Conservation (phyloP, 2,113 vertebrate genomes). For the Microcebus ravelobensis region DNA sequence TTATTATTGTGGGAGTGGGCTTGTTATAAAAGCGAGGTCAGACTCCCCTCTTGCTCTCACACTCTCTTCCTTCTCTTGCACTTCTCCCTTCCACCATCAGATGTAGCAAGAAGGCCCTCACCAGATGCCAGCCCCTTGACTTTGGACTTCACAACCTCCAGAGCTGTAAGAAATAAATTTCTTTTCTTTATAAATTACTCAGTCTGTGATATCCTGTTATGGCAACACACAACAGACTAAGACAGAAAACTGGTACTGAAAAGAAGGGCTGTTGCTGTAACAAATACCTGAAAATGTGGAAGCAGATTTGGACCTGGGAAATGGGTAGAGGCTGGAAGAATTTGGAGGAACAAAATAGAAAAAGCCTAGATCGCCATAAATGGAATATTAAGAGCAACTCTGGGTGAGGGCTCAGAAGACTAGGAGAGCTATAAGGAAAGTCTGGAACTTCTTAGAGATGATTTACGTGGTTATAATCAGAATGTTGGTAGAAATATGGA, state of each 20-base stretch:
- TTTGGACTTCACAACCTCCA: background rate
- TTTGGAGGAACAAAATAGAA: background rate
- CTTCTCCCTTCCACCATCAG: background rate
- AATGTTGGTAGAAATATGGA: background rate
- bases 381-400: background rate
- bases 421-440: background rate
- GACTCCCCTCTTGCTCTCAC: background rate
- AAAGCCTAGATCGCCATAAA: background rate
- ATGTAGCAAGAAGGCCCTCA: background rate
- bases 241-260: background rate
- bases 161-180: background rate
- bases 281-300: background rate
- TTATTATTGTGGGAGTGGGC: background rate
- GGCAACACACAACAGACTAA: background rate
- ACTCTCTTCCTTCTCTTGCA: background rate
- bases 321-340: background rate
- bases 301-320: background rate
- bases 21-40: background rate
- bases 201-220: background rate
- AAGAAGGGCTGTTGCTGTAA: background rate
- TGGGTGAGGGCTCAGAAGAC: background rate
- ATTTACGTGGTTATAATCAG: background rate
- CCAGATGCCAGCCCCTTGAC: background rate
- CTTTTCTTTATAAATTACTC: background rate
- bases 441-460: background rate